Percentiles rank a stretch among this genome's conserved stretches.
These are phyloP conservation scores for Caenorhabditis imperialis DNA, from an alignment of 2,888 invertebrate species.

Conservation along the genomic window DNA sequence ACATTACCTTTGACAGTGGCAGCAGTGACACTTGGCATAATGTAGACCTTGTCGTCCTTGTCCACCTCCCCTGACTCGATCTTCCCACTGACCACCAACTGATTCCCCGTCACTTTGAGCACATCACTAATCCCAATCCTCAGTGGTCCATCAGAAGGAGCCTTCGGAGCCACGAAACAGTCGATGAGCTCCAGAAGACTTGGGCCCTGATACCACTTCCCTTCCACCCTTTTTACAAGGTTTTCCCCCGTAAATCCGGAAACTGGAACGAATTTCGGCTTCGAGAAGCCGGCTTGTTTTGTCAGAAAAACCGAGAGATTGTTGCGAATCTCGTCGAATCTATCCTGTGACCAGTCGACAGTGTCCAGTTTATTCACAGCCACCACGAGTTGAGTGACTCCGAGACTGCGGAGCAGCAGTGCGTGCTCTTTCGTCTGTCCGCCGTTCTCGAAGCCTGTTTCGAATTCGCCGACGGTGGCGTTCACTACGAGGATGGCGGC, in stretches of 20 bases:
- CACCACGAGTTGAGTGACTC: conserved; percentile 93
- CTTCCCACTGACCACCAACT: conserved; percentile 88
- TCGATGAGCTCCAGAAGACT: conserved; percentile 87
- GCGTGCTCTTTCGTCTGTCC: conserved; percentile 99
- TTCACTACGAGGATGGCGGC: conserved; percentile 96
- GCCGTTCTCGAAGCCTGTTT: conserved; percentile 97
- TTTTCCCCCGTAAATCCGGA: conserved; percentile 97
- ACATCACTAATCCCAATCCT: conserved; percentile 94
- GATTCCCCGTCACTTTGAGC: conserved; percentile 83
- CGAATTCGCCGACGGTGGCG: conserved; percentile 94
- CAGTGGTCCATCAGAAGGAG: conserved; percentile 86
- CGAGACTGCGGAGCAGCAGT: conserved; percentile 87
- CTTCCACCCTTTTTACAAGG: conserved; percentile 83
- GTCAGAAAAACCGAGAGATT: conserved; percentile 68
- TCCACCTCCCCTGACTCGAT: conserved; percentile 92
- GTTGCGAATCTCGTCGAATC: conserved; percentile 88
- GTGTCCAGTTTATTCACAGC: conserved; percentile 98
- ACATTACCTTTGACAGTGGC: conserved; percentile 76
- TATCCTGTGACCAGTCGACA: conserved; percentile 90
- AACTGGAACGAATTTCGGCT: conserved; percentile 87
- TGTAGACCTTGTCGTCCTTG: conserved; percentile 88
- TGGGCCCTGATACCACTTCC: conserved; percentile 87
- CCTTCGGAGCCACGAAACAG: conserved; percentile 55
- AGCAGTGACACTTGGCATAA: conserved; percentile 79
- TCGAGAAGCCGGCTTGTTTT: conserved; percentile 79